Percentiles rank a stretch among this genome's conserved stretches.
phyloP scores from a whole-genome alignment of 1,140 invertebrate genomes.

The Drosophila hydei region DNA sequence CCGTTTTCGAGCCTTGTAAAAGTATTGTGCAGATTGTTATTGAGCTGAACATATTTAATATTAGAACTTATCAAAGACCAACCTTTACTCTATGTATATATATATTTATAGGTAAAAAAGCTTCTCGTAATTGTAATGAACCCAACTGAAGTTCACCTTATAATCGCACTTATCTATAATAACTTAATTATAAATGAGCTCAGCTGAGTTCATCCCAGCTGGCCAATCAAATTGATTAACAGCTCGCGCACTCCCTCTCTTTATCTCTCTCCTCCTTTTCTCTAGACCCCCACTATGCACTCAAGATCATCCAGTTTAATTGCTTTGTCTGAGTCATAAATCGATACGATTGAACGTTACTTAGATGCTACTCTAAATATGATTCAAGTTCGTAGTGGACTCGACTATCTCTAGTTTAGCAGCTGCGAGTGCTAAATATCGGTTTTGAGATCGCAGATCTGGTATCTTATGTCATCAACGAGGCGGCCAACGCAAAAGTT shows the following conservation, averaged over 20 bases:
- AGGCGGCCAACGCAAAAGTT: constrained; percentile 35
- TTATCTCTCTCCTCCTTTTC: background rate
- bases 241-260: background rate
- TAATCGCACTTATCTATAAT: constrained; percentile 1
- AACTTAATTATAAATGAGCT: constrained; percentile 32
- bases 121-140: background rate
- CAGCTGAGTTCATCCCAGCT: background rate
- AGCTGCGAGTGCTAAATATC: constrained; percentile 10
- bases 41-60: too few relatives aligned
- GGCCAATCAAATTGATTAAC: constrained; percentile 25
- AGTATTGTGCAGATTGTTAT: too few relatives aligned
- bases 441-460: constrained; percentile 34
- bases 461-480: constrained; percentile 41
- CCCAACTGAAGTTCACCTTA: background rate
- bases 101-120: too few relatives aligned
- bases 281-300: background rate
- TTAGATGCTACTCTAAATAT: constrained; percentile 5
- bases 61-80: too few relatives aligned
- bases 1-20: too few relatives aligned
- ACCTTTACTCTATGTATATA: too few relatives aligned
- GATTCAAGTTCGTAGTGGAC: constrained; percentile 5
- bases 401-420: constrained; percentile 4
- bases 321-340: constrained; percentile 8
- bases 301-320: constrained; percentile 25
- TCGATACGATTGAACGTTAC: constrained; percentile 1